Percentiles rank a stretch among this genome's conserved stretches.
Evolutionary conservation across 2,113 vertebrate genomes (phyloP).

Genomic region (Cebus imitator): DNA sequence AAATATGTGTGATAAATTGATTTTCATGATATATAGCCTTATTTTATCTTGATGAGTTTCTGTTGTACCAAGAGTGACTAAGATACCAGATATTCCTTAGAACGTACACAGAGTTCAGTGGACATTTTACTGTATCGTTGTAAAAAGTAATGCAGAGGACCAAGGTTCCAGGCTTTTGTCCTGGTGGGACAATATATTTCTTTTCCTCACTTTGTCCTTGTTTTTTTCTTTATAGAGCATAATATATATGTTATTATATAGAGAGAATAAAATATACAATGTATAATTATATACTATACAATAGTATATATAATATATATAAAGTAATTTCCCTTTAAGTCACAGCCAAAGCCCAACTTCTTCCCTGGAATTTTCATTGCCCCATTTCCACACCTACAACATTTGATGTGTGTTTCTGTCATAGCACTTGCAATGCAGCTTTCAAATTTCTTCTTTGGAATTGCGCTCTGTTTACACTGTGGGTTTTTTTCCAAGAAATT

Average conservation of each 20-base stretch:
- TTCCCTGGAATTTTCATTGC: neutral
- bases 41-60: neutral
- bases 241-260: no score
- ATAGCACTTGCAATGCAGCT: neutral
- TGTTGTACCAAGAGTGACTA: neutral
- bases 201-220: neutral
- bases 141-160: neutral
- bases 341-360: neutral
- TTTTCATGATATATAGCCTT: neutral
- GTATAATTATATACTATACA: no score
- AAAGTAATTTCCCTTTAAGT: neutral
- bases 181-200: neutral
- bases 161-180: neutral
- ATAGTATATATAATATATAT: no score
- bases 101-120: neutral
- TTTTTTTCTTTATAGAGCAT: neutral
- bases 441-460: neutral
- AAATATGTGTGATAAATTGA: neutral
- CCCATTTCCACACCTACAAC: neutral
- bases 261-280: no score
- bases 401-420: neutral
- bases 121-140: neutral
- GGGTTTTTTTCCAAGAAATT: neutral
- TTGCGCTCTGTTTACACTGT: neutral
- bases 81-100: neutral